Evolutionary conservation across 1,140 invertebrate species (phyloP).

Genomic region (Cotesia vestalis): DNA sequence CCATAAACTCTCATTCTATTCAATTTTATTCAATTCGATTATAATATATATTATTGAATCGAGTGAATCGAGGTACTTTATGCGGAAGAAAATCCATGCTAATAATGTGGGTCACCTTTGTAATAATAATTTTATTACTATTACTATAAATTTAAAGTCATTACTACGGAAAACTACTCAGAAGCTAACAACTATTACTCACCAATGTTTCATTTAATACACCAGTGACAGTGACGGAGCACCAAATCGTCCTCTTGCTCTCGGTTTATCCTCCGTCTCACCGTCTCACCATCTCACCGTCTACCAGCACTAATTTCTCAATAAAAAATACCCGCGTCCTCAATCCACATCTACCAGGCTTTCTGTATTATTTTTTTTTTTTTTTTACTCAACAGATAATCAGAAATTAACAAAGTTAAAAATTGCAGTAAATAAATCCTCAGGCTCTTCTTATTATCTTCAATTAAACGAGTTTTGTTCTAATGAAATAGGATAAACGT

Average conservation of each 20-base stretch:
- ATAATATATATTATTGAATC: conserved; percentile 16
- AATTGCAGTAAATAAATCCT: too few relatives aligned
- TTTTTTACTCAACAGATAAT: too few relatives aligned
- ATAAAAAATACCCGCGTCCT: neutral
- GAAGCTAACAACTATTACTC: conserved; percentile 1
- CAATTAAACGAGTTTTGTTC: too few relatives aligned
- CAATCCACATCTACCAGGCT: neutral
- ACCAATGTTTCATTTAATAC: conserved; percentile 33
- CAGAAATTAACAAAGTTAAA: too few relatives aligned
- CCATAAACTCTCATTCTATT: neutral
- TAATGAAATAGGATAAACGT: too few relatives aligned
- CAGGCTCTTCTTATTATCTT: too few relatives aligned
- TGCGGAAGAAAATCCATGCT: conserved; percentile 27
- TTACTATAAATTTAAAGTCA: neutral
- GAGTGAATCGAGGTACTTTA: neutral
- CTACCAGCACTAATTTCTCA: too few relatives aligned
- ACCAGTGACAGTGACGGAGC: conserved; percentile 35
- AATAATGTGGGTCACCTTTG: conserved; percentile 34
- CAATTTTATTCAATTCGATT: neutral
- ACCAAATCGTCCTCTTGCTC: conserved; percentile 25
- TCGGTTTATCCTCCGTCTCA: too few relatives aligned
- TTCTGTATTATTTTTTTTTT: too few relatives aligned
- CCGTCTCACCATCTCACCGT: too few relatives aligned
- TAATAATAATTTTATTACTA: conserved; percentile 35
- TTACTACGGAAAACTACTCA: conserved; percentile 2